Base-by-base conservation (phyloP, 2,113 vertebrate species). In the Archocentrus centrarchus region DNA sequence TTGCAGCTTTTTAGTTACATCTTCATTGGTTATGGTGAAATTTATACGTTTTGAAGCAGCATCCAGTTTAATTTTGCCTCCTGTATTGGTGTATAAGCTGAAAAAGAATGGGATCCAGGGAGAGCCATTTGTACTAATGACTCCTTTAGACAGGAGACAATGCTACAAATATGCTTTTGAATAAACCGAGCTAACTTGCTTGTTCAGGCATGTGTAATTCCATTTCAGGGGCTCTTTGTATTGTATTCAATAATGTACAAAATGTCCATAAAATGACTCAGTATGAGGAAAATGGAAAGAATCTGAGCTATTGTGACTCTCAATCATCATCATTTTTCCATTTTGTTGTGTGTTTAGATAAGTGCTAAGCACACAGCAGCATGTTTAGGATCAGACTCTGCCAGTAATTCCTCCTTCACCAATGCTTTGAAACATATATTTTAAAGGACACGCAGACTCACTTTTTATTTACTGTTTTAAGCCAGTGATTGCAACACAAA, bases 231-330 rank as follows among this genome's bases (percentile, higher is more conserved):
- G 20, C 77, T 64, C 9, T 11, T 22, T 37, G 37, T 39, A 55
- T 79, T 79, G 44, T 53, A 4, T 24, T 55, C 20, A 11, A 9
- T 47, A 53, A 78, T 35, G 27, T 35, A 50, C 0, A 0, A 64
- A 63, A 79, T 79, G 47, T 27, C 60, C 18, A 18, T 24, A 58
- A 64, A 59, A 66, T n/a, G 39, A n/a, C 53, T 17, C 27, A 15
- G 39, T 50, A 18, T n/a, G 32, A 62, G 39, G 3, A 81, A 61
- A 81, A 75, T 62, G 18, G 14, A 79, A 75, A 75, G 58, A 50
- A 47, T 35, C 66, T 81, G 27, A 61, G 27, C 39, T 22, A 35
- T 73, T 73, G 64, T 59, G 39, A 24, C 68, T 59, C 27, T 73
- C 27, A 73, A 55, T 27, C 18, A 73, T 47, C 0, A 18, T 27